Evolutionary conservation across 2,797 vertebrate species (phyloP).

Genomic region (Tarsius wallacei): DNA sequence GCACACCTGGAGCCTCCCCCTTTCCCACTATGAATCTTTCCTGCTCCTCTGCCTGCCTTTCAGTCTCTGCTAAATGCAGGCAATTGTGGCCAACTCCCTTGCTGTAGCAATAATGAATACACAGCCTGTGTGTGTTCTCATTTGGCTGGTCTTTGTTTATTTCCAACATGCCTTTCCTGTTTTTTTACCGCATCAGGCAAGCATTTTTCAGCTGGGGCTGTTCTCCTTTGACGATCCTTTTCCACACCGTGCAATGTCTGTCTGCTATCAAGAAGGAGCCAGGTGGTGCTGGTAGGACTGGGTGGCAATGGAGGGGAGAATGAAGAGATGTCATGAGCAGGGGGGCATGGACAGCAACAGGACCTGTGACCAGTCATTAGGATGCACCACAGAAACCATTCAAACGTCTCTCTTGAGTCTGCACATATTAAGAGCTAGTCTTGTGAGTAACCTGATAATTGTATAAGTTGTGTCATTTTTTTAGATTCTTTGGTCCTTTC

Average conservation of each 20-base stretch:
- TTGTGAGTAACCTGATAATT: background rate
- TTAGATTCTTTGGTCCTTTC: background rate
- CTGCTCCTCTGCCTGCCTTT: background rate
- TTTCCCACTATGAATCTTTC: fast-evolving
- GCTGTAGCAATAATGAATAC: background rate
- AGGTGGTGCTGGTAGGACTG: fast-evolving
- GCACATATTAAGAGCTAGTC: background rate
- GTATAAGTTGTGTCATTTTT: background rate
- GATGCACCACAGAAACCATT: background rate
- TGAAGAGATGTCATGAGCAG: background rate
- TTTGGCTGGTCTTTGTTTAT: background rate
- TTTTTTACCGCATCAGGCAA: background rate
- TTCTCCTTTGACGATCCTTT: background rate
- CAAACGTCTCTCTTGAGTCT: background rate
- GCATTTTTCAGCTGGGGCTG: background rate
- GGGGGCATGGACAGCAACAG: background rate
- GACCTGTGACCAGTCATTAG: background rate
- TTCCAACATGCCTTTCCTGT: background rate
- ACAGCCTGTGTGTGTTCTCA: fast-evolving
- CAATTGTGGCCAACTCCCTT: fast-evolving
- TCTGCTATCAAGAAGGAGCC: background rate
- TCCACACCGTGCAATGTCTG: fast-evolving
- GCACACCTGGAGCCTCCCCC: fast-evolving
- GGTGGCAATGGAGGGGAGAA: too few relatives aligned
- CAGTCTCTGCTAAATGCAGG: background rate